Percentiles rank a stretch among this genome's conserved stretches.
Evolutionary conservation across 2,888 invertebrate genomes (phyloP).

Genomic region (Pollenia angustigena): DNA sequence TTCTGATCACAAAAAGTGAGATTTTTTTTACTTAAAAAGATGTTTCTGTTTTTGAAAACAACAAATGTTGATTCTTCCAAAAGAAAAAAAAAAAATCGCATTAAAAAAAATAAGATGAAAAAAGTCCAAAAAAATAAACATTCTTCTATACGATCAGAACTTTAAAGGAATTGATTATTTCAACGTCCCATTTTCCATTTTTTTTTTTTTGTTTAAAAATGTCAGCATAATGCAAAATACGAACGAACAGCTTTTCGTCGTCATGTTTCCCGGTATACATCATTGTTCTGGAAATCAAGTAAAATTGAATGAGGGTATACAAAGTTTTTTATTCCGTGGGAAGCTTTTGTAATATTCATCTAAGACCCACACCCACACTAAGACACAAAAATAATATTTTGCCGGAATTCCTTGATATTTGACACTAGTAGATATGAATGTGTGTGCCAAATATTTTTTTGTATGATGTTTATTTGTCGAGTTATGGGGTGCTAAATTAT

Average conservation of each 20-base stretch:
- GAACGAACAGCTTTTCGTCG: not conserved
- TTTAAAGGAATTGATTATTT: not conserved
- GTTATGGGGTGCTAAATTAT: no score
- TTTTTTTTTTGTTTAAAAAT: not conserved
- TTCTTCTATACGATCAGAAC: conserved; percentile 34
- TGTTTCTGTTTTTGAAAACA: conserved; percentile 46
- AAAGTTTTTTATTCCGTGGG: no score
- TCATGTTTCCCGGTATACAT: not conserved
- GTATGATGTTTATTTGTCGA: no score
- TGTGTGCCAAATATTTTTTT: no score
- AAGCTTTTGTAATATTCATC: no score
- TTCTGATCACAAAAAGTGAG: conserved; percentile 25
- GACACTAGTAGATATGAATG: no score
- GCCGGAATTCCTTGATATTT: no score
- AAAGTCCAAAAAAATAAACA: conserved; percentile 36
- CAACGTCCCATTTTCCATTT: not conserved
- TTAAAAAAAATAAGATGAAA: conserved; percentile 45
- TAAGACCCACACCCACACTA: no score
- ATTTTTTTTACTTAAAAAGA: conserved; percentile 42
- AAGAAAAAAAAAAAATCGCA: conserved; percentile 39
- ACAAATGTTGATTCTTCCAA: conserved; percentile 56
- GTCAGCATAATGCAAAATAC: conserved; percentile 9
- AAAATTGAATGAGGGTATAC: no score
- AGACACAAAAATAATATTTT: no score
- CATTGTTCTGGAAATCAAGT: no score